A percentile compares a stretch with the other conserved stretches of the same genome.
These are phyloP conservation scores for Ornithorhynchus anatinus DNA, from an alignment of 2,113 vertebrate species.

Conservation along the genomic window DNA sequence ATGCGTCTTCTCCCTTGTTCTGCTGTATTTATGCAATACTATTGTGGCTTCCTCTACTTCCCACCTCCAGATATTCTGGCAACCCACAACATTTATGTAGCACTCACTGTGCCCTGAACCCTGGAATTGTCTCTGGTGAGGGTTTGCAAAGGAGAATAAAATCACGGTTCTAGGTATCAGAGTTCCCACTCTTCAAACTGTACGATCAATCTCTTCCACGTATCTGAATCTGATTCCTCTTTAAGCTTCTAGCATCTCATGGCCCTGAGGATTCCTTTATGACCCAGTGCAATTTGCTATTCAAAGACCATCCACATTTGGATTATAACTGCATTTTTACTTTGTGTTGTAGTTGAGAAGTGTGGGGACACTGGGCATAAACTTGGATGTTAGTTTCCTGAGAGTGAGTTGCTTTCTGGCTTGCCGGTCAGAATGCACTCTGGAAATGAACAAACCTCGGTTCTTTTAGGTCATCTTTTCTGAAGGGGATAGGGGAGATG, in stretches of 20 bases:
- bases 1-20: too few species aligned
- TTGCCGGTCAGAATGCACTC: neutral
- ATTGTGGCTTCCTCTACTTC: too few species aligned
- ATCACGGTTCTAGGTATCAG: too few species aligned
- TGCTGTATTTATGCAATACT: too few species aligned
- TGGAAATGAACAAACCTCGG: neutral
- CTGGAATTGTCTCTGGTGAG: too few species aligned
- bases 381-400: slow-evolving; percentile 32
- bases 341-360: slow-evolving; percentile 28
- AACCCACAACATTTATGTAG: too few species aligned
- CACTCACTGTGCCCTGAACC: too few species aligned
- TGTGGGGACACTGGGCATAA: slow-evolving; percentile 12
- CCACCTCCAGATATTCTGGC: too few species aligned
- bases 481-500: neutral
- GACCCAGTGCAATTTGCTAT: slow-evolving; percentile 12
- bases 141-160: too few species aligned
- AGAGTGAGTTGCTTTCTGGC: slow-evolving; percentile 8
- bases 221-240: neutral
- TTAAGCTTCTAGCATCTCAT: slow-evolving; percentile 6
- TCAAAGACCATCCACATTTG: neutral
- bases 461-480: neutral
- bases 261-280: neutral
- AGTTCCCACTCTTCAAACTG: too few species aligned
- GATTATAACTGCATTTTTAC: slow-evolving; percentile 39
- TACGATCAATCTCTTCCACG: neutral